Conservation (phyloP, 2,797 vertebrate genomes). For the Chaunax sp. region DNA sequence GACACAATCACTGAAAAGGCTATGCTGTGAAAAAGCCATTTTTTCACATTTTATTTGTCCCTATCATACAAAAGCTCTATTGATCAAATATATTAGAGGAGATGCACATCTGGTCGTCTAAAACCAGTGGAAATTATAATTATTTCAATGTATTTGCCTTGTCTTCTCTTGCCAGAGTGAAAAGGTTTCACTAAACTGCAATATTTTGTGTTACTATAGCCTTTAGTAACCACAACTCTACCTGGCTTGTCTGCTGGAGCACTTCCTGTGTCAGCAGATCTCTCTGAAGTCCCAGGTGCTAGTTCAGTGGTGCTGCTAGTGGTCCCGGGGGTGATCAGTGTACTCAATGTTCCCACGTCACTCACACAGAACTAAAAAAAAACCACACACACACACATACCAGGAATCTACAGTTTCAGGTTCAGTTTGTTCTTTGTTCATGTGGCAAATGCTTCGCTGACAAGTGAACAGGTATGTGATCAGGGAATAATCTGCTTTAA, state of each 20-base stretch:
- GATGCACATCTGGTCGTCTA: not conserved
- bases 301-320: conserved; percentile 61
- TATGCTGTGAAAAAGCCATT: not conserved
- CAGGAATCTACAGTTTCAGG: too few species aligned
- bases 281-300: conserved; percentile 71
- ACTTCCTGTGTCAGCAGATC: conserved; percentile 62
- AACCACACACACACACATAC: too few species aligned
- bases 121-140: not conserved
- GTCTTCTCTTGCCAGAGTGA: not conserved
- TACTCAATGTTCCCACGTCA: conserved; percentile 78
- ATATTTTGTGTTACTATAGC: not conserved
- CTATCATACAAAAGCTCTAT: not conserved
- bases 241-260: conserved; percentile 69
- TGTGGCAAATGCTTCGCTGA: not conserved
- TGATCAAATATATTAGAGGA: not conserved
- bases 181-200: not conserved
- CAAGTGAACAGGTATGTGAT: not conserved
- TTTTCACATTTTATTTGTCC: not conserved
- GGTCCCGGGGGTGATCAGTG: conserved; percentile 74
- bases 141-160: too few species aligned
- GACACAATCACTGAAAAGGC: conserved; percentile 15
- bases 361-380: conserved; percentile 77
- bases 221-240: conserved; percentile 48
- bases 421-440: not conserved
- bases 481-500: not conserved